Evolutionary conservation across 2,888 invertebrate genomes (phyloP), one percentile per base, ranked within the genome.

Genomic region (Drosophila cognata): DNA sequence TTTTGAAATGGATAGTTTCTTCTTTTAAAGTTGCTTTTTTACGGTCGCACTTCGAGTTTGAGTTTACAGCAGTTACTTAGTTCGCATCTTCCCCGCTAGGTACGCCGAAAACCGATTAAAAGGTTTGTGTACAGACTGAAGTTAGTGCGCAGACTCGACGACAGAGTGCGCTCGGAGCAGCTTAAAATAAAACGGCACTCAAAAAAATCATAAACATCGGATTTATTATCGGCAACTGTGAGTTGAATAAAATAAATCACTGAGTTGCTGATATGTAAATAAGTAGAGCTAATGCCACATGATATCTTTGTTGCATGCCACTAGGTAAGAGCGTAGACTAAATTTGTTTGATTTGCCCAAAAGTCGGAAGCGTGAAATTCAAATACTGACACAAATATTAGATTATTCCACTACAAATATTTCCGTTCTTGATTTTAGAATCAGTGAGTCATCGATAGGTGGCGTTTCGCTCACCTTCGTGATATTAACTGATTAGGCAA

Each of bases 81-180:
- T 84, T 74, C 82, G 38, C 16, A 46, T 56, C 55, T 69, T 75
- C 51, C 51, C 79, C 87, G 87, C 76, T 67, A 81, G 87, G 69
- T 53, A 71, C 62, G 60, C 38, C 29, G 36, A 16, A 71, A 60
- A 60, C 43, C 33, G 36, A 16, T 18, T n/a, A 56, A 7, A 8
- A n/a, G 84, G 84, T 85, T 84, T 67, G 88, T 88, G 85, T 61
- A 79, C 58, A 71, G 79, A 72, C 81, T 84, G 25, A 29, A n/a
- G 4, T 61, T 71, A 75, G 64, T 86, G 84, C 83, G 83, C 81
- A 81, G 48, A 86, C 79, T 84, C 86, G 66, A 60, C 84, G 38
- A 69, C 55, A 83, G 86, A 81, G 83, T 18, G 81, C 86, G 83
- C 63, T 29, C n/a, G 4, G 2, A 0, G 5, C 43, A 57, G 33